These are phyloP conservation scores for Drosophila robusta DNA, from an alignment of 2,888 invertebrate genomes.

Conservation along the genomic window DNA sequence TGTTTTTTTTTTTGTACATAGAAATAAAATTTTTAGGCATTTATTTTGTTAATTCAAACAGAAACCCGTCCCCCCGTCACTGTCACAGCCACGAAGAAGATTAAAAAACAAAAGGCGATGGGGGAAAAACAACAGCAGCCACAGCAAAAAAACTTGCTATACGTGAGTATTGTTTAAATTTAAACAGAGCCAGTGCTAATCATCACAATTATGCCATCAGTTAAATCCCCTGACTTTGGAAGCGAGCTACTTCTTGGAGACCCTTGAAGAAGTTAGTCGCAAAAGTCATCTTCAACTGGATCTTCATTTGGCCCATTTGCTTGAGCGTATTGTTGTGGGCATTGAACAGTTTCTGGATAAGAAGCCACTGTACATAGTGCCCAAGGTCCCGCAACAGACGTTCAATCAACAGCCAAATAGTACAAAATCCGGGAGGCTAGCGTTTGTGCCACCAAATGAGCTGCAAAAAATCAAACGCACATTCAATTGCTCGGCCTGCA, in stretches of 20 bases:
- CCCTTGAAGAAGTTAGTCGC: constrained; percentile 49
- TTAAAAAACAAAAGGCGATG: constrained; percentile 57
- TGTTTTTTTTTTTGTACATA: constrained; percentile 12
- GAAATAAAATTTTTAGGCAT: background rate
- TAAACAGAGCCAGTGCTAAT: background rate
- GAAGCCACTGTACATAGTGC: constrained; percentile 60
- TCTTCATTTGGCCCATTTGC: constrained; percentile 56
- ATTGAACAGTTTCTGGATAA: constrained; percentile 74
- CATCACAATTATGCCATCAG: constrained; percentile 32
- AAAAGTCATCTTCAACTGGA: constrained; percentile 60
- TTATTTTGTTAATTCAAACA: constrained; percentile 15
- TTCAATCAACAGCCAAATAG: constrained; percentile 9
- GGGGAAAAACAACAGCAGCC: constrained; percentile 36
- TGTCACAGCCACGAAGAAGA: constrained; percentile 25
- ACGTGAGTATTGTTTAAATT: constrained; percentile 50
- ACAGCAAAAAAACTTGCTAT: constrained; percentile 40
- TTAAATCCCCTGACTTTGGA: constrained; percentile 80
- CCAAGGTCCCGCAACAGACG: constrained; percentile 9
- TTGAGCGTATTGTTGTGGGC: constrained; percentile 69
- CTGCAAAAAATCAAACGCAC: constrained; percentile 62
- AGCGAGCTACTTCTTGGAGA: constrained; percentile 71
- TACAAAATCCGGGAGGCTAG: constrained; percentile 31
- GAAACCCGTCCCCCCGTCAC: background rate
- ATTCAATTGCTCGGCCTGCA: constrained; percentile 62
- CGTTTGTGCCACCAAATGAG: constrained; percentile 61